A percentile compares a stretch with the other conserved stretches of the same genome.
These are phyloP conservation scores for Tribolium castaneum DNA, from an alignment of 1,140 invertebrate genomes.

Conservation along the genomic window DNA sequence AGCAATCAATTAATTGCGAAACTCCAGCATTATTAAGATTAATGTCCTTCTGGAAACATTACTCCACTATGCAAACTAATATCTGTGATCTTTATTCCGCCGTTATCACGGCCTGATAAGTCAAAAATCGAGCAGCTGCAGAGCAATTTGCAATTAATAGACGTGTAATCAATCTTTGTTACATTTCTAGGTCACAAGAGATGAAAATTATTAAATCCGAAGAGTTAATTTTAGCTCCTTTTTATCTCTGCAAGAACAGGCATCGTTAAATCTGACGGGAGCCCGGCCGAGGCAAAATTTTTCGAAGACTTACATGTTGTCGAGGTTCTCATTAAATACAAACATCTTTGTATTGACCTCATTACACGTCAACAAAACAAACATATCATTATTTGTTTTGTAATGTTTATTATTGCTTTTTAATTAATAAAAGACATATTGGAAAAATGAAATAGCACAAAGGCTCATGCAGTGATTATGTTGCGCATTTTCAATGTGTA, in stretches of 20 bases:
- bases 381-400: no score
- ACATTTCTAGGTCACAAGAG: conserved; percentile 11
- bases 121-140: conserved; percentile 20
- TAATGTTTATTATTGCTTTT: no score
- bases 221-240: background rate
- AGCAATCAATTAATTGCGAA: conserved; percentile 30
- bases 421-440: no score
- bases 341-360: no score
- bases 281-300: no score
- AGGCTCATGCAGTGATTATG: no score
- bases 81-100: conserved; percentile 19
- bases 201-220: conserved; percentile 15
- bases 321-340: no score
- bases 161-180: conserved; percentile 23
- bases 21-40: conserved; percentile 20
- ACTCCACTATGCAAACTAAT: conserved; percentile 1
- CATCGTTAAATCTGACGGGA: background rate
- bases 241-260: background rate
- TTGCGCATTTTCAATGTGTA: no score
- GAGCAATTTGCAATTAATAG: conserved; percentile 18
- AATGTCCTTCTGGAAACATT: conserved; percentile 3
- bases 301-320: background rate
- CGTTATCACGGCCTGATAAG: conserved; percentile 3
- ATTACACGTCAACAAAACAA: no score
- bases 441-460: no score